These are phyloP conservation scores for Poeciliopsis turrubarensis DNA, from an alignment of 2,113 vertebrate genomes.

Conservation along the genomic window DNA sequence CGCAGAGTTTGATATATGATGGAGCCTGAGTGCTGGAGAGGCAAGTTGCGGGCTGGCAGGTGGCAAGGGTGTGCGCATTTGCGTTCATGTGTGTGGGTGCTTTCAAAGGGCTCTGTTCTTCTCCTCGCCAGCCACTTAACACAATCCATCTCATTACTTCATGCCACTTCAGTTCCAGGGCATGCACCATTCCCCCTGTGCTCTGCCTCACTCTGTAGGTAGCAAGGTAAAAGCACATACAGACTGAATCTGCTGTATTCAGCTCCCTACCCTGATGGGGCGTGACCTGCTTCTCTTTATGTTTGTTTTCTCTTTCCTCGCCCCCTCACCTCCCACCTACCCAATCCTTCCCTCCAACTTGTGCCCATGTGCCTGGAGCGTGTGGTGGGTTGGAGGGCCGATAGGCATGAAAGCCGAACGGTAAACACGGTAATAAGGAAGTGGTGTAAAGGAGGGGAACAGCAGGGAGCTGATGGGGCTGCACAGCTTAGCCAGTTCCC, in stretches of 20 bases:
- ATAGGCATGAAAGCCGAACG: conserved; percentile 89
- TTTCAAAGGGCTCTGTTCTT: conserved; percentile 11
- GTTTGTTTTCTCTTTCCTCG: conserved; percentile 70
- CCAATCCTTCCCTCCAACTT: conserved; percentile 33
- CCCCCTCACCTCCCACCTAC: conserved; percentile 24
- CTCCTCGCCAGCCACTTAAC: conserved; percentile 56
- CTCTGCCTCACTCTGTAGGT: conserved; percentile 35
- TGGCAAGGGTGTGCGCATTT: conserved; percentile 26
- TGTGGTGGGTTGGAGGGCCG: conserved; percentile 78
- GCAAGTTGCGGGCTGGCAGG: conserved; percentile 39
- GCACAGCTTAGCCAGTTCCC: conserved; percentile 89
- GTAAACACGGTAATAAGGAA: conserved; percentile 93
- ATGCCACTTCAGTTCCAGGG: conserved; percentile 50
- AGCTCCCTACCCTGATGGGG: conserved; percentile 60
- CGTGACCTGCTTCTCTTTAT: conserved; percentile 68
- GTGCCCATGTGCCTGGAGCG: conserved; percentile 66
- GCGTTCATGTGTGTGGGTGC: conserved; percentile 24
- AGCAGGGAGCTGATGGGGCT: conserved; percentile 91
- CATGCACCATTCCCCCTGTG: conserved; percentile 33
- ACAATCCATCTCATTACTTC: conserved; percentile 68
- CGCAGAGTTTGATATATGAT: conserved; percentile 66
- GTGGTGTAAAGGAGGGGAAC: conserved; percentile 90
- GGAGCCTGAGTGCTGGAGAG: conserved; percentile 55
- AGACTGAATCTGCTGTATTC: conserved; percentile 57
- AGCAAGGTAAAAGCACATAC: conserved; percentile 59